Conservation (phyloP, 2,888 invertebrate genomes). For the Panzeria rudis region DNA sequence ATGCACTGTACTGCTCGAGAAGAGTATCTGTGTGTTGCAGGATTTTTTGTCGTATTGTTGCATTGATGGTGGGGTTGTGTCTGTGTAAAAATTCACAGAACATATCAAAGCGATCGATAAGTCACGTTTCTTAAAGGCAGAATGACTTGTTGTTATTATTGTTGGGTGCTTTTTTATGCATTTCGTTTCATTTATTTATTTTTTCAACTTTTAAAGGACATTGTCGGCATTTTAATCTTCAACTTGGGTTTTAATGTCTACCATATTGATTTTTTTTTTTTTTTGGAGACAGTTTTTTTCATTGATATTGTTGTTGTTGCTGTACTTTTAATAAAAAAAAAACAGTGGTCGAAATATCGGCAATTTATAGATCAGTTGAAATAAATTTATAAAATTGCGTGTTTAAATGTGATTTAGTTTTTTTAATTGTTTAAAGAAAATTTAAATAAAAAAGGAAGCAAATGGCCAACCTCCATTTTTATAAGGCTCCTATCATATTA, state of each 20-base stretch:
- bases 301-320: constrained; percentile 24
- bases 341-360: constrained; percentile 64
- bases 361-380: constrained; percentile 60
- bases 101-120: constrained; percentile 84
- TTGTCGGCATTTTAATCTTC: constrained; percentile 71
- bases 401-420: constrained; percentile 42
- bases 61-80: constrained; percentile 46
- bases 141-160: constrained; percentile 73
- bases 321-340: constrained; percentile 31
- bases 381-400: constrained; percentile 53
- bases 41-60: constrained; percentile 53
- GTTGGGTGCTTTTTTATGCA: constrained; percentile 55
- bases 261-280: constrained; percentile 68
- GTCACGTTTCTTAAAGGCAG: constrained; percentile 81
- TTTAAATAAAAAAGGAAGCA: background rate
- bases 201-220: constrained; percentile 65
- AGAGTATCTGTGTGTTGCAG: constrained; percentile 44
- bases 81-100: constrained; percentile 82
- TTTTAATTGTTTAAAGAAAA: background rate
- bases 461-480: background rate
- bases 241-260: constrained; percentile 73
- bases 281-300: constrained; percentile 66
- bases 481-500: no score
- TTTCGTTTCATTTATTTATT: constrained; percentile 4
- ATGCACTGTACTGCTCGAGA: background rate